Evolutionary conservation across 2,888 invertebrate genomes (phyloP).

Genomic region (Empis stercorea): DNA sequence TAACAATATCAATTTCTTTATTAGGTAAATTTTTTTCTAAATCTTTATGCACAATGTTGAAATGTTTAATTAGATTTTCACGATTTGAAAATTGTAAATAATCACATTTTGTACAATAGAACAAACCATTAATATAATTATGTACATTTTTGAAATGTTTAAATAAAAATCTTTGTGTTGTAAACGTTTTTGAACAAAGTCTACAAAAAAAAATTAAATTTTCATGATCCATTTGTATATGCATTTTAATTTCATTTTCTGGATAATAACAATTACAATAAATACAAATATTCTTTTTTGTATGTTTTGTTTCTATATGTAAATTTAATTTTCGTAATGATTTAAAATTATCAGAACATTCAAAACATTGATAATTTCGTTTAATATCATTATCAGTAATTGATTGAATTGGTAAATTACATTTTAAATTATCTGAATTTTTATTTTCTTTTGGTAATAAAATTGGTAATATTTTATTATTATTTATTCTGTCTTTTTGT

Average conservation of each 20-base stretch:
- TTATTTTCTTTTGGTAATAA: no score
- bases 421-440: no score
- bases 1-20: constrained; percentile 3
- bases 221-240: constrained; percentile 11
- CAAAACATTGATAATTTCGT: constrained; percentile 16
- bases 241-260: constrained; percentile 9
- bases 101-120: no score
- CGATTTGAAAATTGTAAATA: neutral
- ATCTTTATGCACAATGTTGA: neutral
- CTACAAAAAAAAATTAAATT: constrained; percentile 13
- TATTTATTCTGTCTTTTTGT: no score
- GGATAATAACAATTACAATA: constrained; percentile 16
- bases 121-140: no score
- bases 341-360: constrained; percentile 14
- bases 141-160: constrained; percentile 7
- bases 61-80: neutral
- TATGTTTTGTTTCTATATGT: constrained; percentile 13
- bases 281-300: constrained; percentile 12
- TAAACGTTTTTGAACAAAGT: constrained; percentile 11
- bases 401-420: no score
- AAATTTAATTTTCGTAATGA: constrained; percentile 14
- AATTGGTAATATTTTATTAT: no score
- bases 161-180: constrained; percentile 13
- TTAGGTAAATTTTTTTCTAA: constrained; percentile 4
- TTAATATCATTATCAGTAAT: neutral